Evolutionary conservation across 2,888 invertebrate species (phyloP).

Genomic region (Eueremaeus valkanovi): DNA sequence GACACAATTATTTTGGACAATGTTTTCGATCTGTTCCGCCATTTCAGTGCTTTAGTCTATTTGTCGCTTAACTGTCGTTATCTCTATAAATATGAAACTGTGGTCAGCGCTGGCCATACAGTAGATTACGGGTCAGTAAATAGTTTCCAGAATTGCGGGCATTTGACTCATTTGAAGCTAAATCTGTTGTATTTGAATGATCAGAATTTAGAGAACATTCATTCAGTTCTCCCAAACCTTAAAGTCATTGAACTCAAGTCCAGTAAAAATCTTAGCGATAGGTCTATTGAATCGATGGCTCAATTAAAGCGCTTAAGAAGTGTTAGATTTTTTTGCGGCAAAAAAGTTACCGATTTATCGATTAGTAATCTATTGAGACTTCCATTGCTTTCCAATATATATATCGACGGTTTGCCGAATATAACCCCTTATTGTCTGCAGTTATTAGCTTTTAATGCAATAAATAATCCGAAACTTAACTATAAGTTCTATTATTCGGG

Average conservation of each 20-base stretch:
- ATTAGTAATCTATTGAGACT: not conserved
- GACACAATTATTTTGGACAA: not conserved
- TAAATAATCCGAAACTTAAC: not conserved
- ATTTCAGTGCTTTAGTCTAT: not conserved
- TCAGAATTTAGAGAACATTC: not conserved
- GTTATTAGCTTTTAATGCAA: not conserved
- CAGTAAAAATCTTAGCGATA: not conserved
- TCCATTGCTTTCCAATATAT: not conserved
- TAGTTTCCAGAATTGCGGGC: not conserved
- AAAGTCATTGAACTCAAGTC: not conserved
- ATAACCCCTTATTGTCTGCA: not conserved
- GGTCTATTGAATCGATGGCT: not conserved
- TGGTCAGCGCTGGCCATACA: not conserved
- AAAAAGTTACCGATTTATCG: not conserved
- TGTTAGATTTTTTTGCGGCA: not conserved
- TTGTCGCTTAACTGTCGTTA: not conserved
- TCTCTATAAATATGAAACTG: not conserved
- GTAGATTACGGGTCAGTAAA: not conserved
- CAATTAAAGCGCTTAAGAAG: not conserved
- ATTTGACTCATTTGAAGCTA: not conserved
- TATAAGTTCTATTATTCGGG: conserved; percentile 15
- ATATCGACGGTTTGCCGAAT: not conserved
- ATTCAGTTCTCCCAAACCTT: not conserved
- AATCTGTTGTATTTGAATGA: conserved; percentile 6
- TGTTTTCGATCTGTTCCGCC: not conserved